Evolutionary conservation across 2,888 invertebrate genomes (phyloP), one percentile per base, ranked within the genome.

Genomic region (Monopis laevigella): DNA sequence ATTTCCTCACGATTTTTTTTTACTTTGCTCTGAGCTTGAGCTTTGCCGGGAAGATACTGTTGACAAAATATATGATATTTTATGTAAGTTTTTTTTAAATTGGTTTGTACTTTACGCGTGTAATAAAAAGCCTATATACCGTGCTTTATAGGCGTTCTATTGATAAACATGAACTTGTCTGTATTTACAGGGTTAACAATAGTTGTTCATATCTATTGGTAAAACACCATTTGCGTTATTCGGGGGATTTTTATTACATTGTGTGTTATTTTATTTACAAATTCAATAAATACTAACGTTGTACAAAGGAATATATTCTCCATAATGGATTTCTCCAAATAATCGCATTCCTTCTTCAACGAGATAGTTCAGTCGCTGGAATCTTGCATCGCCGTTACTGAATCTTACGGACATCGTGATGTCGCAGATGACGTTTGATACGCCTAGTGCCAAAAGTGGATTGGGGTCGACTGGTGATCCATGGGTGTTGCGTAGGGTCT

Each of bases 291-390:
- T 47, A 63, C 72, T 62, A 66, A 82, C 82, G 49, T 87, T 85
- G 58, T 93, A 84, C 1, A 89, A 82, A 2, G 95, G 93, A 47
- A 95, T 86, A 59, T 93, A 94, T 65, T 93, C 92, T 41, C 92
- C 89, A 5, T 89, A 88, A 51, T 88, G 89, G 30, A 94, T 85
- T 55, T 90, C 87, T 7, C 93, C 92, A 58, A 95, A 94, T 0
- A 95, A 82, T 43, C 86, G 84, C 86, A 96, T 95, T 19, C 96
- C 96, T 71, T 96, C 95, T 57, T 94, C 93, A 55, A 95, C 93
- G n/a, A 94, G 82, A 48, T 84, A 78, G 84, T 92, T 93, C 56
- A 94, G 90, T 42, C 92, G 84, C 40, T 84, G 82, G 69, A 95
- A 95, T 40, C 88, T 84, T 3, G 75, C 72, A 61, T 94, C 93